Evolutionary conservation across 2,113 vertebrate species (phyloP), one percentile per base, ranked within the genome.

Genomic region (Marmota flaviventris): DNA sequence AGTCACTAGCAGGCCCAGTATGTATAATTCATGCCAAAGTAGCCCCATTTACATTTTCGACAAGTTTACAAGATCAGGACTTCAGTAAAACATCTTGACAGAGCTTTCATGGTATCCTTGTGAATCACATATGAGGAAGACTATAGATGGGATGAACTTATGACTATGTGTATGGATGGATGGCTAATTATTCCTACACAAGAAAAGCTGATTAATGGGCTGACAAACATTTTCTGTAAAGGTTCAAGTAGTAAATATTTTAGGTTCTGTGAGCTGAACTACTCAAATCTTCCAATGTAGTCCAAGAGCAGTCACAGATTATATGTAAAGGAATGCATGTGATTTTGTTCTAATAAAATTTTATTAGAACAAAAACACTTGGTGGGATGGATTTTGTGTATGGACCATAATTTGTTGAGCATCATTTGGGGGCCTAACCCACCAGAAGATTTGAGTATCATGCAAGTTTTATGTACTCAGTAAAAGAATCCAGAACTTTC

Each of bases 41-140:
- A 65, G 56, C 1, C 10, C 20, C 1, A 34, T 84, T 89, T 86
- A 86, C n/a, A 58, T 79, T 75, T 93, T 63, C 61, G 37, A 89
- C 76, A 81, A 39, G 17, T 96, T 93, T 84, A 39, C 8, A 84
- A 79, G 48, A 87, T 32, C 5, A 82, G 37, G 42, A 69, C 34
- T 85, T 93, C 42, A 76, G 34, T 51, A 85, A 79, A 94, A 92
- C n/a, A 79, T 86, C 17, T 87, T 93, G 81, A 20, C 22, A 87
- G 61, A 69, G 20, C 10, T 93, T 89, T 70, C 65, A 10, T 48
- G 37, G 16, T 75, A 89, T 13, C 34, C 22, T 18, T 84, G n/a
- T 72, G 29, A 93, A 89, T 22, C 1, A 13, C 70, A 16, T 22
- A 18, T 42, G 51, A 94, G 42, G 70, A 93, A 85, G 27, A 53